Base-by-base conservation (phyloP, 2,113 vertebrate species). In the Anthoscopus minutus region DNA sequence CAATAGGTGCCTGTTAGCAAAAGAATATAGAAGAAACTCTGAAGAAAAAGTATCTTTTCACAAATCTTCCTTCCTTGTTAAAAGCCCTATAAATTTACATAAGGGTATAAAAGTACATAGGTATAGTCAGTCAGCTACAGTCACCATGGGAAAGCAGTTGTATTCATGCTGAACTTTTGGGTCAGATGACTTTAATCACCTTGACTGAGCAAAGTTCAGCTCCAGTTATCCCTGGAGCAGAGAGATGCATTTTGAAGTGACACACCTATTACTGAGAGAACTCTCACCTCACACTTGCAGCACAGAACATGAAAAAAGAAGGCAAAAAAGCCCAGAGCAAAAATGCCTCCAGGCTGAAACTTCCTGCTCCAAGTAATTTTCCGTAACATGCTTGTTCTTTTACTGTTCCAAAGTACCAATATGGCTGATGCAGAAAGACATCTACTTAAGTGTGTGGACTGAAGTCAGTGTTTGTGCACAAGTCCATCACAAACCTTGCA, bases 181-280 rank as follows among this genome's bases (percentile, higher is more conserved):
- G 40, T 82, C 62, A 35, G 38, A 14, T 73, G 79, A 53, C 56
- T 80, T 73, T 18, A 31, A 53, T 19, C 45, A 18, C n/a, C 71
- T 53, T 24, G 33, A 67, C 17, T 2, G 13, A n/a, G 67, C 10
- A 18, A 56, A 78, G 38, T 73, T 79, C 40, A 71, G 31, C 27
- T 53, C 54, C 45, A 30, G 60, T 45, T 51, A 40, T 10, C 7
- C 35, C 22, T 0, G 0, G 42, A 71, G 77, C 16, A 65, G 60
- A 91, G 38, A 0, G 0, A 74, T 10, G 44, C 18, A 25, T 56
- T 85, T 89, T 85, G 56, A 51, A 60, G 33, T 5, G 48, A 27
- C 0, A 3, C 45, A 53, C 10, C 73, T 48, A 22, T 30, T 31
- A 13, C 15, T 8, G 22, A 44, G 15, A 47, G 44, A 79, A 64